These are phyloP conservation scores for Acheta domesticus DNA, from an alignment of 2,888 invertebrate species.

Conservation along the genomic window DNA sequence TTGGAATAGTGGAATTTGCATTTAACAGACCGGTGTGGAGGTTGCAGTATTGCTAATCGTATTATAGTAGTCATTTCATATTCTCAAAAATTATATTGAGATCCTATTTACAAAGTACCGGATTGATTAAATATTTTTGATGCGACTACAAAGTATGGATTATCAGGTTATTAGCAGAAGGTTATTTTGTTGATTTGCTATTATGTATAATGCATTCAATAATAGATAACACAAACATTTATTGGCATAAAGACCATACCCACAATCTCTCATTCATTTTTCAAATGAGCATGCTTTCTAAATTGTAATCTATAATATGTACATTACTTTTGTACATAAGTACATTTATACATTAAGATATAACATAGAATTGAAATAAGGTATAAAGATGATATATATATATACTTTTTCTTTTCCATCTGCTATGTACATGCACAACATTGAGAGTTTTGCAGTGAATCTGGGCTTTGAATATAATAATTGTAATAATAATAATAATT, in stretches of 20 bases:
- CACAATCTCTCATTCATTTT: not conserved
- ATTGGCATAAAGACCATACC: not conserved
- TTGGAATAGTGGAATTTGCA: no score
- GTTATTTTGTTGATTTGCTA: no score
- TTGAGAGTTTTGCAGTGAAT: not conserved
- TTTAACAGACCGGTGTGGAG: no score
- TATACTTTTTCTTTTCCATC: not conserved
- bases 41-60: no score
- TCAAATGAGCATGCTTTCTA: not conserved
- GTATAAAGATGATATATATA: not conserved
- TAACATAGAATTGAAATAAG: not conserved
- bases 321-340: constrained; percentile 31
- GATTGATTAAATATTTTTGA: no score
- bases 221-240: not conserved
- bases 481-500: not conserved
- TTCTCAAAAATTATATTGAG: no score
- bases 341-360: constrained; percentile 33
- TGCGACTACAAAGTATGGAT: no score
- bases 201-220: no score
- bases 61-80: no score
- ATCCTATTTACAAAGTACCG: no score
- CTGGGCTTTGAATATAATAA: not conserved
- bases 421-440: not conserved
- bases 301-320: not conserved
- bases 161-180: no score